Conservation (phyloP, 1,140 invertebrate species). For the Mamestra configurata region DNA sequence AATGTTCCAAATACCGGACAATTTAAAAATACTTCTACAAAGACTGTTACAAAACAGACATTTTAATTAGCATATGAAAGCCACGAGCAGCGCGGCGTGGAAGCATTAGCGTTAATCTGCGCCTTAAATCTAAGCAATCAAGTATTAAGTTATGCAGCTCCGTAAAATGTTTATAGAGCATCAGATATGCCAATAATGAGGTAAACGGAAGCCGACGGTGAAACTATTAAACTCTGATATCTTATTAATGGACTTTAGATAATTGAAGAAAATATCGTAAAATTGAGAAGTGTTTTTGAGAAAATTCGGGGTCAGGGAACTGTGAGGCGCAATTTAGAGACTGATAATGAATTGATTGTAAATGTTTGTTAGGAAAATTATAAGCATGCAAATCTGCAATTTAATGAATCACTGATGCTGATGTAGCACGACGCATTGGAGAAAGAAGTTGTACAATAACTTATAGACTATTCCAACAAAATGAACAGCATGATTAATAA, state of each 20-base stretch:
- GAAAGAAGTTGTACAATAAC: neutral
- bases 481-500: conserved; percentile 14
- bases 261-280: neutral
- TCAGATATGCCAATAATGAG: conserved; percentile 44
- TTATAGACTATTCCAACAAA: neutral
- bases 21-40: conserved; percentile 16
- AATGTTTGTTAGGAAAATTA: neutral
- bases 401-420: neutral
- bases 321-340: neutral
- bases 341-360: neutral
- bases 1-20: conserved; percentile 4
- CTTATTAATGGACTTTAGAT: neutral
- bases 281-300: neutral
- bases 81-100: conserved; percentile 8
- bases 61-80: conserved; percentile 49
- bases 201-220: conserved; percentile 5
- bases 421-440: neutral
- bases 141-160: conserved; percentile 40
- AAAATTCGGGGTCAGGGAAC: neutral
- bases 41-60: conserved; percentile 38
- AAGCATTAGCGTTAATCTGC: conserved; percentile 39
- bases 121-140: conserved; percentile 45
- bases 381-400: neutral
- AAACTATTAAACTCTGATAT: conserved; percentile 35
- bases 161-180: conserved; percentile 48